A percentile compares a stretch with the other conserved stretches of the same genome.
Evolutionary conservation across 2,797 vertebrate genomes (phyloP).

Genomic region (Gambelia wislizenii): DNA sequence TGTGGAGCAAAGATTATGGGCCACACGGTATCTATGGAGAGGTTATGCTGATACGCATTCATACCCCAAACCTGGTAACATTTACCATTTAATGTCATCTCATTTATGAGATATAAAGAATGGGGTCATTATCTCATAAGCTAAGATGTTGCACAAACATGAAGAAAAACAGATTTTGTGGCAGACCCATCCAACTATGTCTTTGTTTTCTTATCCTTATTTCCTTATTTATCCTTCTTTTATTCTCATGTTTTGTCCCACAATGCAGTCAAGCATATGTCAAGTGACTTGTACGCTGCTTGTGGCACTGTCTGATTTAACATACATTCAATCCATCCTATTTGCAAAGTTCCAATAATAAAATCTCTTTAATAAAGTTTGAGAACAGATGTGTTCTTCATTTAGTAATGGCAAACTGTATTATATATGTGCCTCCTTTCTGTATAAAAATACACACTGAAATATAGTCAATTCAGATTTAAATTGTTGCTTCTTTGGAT

Average conservation of each 20-base stretch:
- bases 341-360: neutral
- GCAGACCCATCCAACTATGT: neutral
- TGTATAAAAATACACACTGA: neutral
- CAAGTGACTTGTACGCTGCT: neutral
- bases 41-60: neutral
- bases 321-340: neutral
- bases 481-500: constrained; percentile 12
- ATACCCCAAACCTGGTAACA: neutral
- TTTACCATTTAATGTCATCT: neutral
- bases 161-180: neutral
- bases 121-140: neutral
- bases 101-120: neutral
- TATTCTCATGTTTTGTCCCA: neutral
- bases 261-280: neutral
- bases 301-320: neutral
- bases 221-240: neutral
- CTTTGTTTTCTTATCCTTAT: neutral
- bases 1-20: neutral
- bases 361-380: constrained; percentile 36
- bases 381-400: neutral
- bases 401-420: constrained; percentile 30
- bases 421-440: neutral
- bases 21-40: neutral
- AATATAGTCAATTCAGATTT: constrained; percentile 25
- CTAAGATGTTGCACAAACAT: neutral